These are phyloP conservation scores for Xenops minutus DNA, from an alignment of 2,797 vertebrate species.

Conservation along the genomic window DNA sequence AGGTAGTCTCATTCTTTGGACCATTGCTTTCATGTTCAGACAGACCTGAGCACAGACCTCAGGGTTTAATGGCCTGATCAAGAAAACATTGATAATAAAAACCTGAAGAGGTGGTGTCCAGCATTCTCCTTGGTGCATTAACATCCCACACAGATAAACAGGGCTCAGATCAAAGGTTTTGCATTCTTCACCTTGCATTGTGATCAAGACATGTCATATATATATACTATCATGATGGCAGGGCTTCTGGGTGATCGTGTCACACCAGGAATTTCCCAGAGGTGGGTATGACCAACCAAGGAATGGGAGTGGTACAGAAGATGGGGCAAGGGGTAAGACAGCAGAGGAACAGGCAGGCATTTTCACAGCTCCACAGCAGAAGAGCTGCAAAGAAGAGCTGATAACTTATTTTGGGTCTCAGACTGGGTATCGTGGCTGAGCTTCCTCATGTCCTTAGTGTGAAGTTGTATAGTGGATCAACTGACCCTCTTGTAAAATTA, in stretches of 20 bases:
- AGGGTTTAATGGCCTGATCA: not conserved
- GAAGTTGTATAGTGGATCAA: not conserved
- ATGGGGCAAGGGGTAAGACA: not conserved
- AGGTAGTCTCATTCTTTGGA: not conserved
- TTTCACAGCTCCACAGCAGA: not conserved
- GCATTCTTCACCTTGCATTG: not conserved
- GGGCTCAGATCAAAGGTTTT: not conserved
- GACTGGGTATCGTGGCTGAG: not conserved
- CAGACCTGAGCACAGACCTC: not conserved
- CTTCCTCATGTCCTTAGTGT: not conserved
- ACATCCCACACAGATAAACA: not conserved
- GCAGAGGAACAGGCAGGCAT: not conserved
- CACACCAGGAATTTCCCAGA: not conserved
- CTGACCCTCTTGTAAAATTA: not conserved
- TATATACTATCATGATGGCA: not conserved
- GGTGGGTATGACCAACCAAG: not conserved
- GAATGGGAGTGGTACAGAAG: not conserved
- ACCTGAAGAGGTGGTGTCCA: not conserved
- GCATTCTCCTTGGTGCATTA: not conserved
- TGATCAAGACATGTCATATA: not conserved
- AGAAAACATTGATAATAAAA: not conserved
- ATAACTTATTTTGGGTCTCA: not conserved
- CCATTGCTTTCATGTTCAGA: not conserved
- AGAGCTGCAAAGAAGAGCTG: not conserved
- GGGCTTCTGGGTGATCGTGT: not conserved